Percentiles rank a stretch among this genome's conserved stretches.
Conservation (phyloP, 2,888 invertebrate species). For the Merodon equestris region DNA sequence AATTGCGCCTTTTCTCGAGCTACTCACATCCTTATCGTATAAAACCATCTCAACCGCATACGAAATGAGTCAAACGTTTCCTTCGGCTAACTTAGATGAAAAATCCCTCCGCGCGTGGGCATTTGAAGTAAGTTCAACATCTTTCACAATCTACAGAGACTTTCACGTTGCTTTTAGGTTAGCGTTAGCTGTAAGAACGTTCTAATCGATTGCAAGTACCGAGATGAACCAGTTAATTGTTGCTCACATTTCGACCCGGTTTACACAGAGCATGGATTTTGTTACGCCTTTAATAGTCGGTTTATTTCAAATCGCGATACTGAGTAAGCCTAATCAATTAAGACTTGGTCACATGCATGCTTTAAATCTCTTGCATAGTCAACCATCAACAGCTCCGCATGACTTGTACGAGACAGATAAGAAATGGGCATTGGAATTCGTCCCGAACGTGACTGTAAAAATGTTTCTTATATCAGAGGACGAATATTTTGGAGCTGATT, state of each 20-base stretch:
- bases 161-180: constrained; percentile 69
- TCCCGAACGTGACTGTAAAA: constrained; percentile 75
- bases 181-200: constrained; percentile 81
- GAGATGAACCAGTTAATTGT: constrained; percentile 83
- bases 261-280: constrained; percentile 88
- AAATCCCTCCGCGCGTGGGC: constrained; percentile 74
- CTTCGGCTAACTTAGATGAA: constrained; percentile 69
- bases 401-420: constrained; percentile 79
- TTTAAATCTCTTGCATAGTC: constrained; percentile 68
- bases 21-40: constrained; percentile 78
- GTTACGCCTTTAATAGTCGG: constrained; percentile 84
- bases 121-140: constrained; percentile 71
- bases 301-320: constrained; percentile 74
- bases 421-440: constrained; percentile 77
- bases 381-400: constrained; percentile 72
- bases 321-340: constrained; percentile 75
- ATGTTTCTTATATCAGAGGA: constrained; percentile 82
- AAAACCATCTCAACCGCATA: constrained; percentile 75
- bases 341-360: neutral
- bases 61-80: constrained; percentile 70
- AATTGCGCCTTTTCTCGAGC: constrained; percentile 75
- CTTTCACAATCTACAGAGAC: constrained; percentile 66
- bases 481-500: constrained; percentile 85
- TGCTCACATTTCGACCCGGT: constrained; percentile 84
- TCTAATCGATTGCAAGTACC: constrained; percentile 84